Evolutionary conservation across 2,797 vertebrate genomes (phyloP).

Genomic region (Sebastes hubbsi): DNA sequence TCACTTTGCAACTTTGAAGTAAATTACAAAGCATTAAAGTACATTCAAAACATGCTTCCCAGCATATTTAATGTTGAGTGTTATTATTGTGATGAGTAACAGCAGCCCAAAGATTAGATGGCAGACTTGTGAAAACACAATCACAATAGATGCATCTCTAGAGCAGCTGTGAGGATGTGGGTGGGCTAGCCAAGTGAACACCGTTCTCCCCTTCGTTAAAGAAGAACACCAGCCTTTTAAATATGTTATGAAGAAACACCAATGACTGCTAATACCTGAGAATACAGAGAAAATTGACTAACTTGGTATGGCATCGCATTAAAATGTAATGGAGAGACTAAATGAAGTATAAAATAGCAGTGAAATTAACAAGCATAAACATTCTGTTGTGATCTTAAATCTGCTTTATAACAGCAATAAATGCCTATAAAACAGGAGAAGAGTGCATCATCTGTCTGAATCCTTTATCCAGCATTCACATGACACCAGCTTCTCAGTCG

Average conservation of each 20-base stretch:
- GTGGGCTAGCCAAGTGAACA: background rate
- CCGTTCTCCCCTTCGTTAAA: background rate
- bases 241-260: background rate
- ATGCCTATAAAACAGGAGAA: background rate
- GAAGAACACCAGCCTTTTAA: background rate
- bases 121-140: background rate
- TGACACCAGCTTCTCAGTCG: background rate
- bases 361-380: conserved; percentile 33
- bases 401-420: conserved; percentile 22
- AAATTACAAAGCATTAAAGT: background rate
- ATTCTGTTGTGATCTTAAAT: background rate
- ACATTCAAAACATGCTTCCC: background rate
- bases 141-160: background rate
- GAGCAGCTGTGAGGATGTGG: background rate
- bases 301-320: background rate
- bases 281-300: background rate
- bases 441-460: background rate
- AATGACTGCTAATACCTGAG: background rate
- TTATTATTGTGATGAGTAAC: background rate
- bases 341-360: conserved; percentile 4
- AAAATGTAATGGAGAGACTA: conserved; percentile 15
- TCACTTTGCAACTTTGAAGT: background rate
- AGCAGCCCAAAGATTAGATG: background rate
- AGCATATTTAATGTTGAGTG: background rate
- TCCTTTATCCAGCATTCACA: background rate